phyloP scores from a whole-genome alignment of 2,888 invertebrate genomes.

The Caenorhabditis sp. region DNA sequence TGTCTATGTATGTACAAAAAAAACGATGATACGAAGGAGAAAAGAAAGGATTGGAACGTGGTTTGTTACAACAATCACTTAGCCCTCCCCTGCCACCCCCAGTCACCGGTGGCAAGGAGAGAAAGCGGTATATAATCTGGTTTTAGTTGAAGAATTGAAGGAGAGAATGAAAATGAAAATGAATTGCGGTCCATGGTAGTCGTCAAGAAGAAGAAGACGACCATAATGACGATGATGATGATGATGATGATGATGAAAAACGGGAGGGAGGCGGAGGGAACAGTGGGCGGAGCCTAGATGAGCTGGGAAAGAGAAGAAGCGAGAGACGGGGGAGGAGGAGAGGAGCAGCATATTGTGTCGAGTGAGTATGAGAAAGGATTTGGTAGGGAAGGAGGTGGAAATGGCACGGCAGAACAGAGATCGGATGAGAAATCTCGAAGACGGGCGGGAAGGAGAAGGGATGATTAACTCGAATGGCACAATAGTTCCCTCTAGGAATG shows the following conservation, averaged over 20 bases:
- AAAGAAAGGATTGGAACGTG: conserved; percentile 8
- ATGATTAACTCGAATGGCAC: conserved; percentile 8
- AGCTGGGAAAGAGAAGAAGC: neutral
- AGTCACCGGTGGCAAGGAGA: neutral
- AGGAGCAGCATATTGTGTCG: conserved; percentile 31
- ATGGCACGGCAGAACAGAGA: conserved; percentile 9
- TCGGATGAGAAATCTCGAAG: conserved; percentile 1
- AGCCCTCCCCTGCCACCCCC: too few relatives aligned
- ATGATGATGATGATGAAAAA: conserved; percentile 27
- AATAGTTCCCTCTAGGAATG: too few relatives aligned
- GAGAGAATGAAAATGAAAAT: conserved; percentile 1
- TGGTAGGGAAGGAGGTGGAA: conserved; percentile 36
- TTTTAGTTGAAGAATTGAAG: conserved; percentile 22
- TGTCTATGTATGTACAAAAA: too few relatives aligned
- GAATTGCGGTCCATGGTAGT: neutral
- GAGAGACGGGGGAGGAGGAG: conserved; percentile 5
- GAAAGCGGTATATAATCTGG: conserved; percentile 34
- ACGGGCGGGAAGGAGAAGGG: neutral
- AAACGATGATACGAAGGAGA: conserved; percentile 7
- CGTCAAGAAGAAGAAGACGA: conserved; percentile 18
- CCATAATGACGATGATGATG: neutral
- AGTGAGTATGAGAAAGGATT: conserved; percentile 37
- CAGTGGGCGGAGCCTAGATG: conserved; percentile 47
- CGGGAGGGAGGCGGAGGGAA: conserved; percentile 24
- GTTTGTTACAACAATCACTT: conserved; percentile 34